These are phyloP conservation scores for Fopius arisanus DNA, from an alignment of 1,140 invertebrate genomes.

Conservation along the genomic window DNA sequence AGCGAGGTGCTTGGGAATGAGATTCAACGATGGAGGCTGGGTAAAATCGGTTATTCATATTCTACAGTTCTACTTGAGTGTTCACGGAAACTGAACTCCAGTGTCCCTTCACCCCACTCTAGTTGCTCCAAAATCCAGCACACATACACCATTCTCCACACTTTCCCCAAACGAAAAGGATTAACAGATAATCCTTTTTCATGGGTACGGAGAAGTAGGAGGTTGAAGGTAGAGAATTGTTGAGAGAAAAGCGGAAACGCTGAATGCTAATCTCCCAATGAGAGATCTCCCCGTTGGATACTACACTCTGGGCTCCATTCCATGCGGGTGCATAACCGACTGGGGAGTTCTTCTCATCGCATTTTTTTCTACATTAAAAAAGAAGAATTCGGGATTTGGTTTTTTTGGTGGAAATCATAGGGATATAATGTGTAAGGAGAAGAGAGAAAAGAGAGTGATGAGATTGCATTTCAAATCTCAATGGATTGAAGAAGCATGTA, in stretches of 20 bases:
- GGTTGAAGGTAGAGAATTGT: constrained; percentile 50
- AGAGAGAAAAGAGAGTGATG: not conserved
- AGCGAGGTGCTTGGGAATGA: constrained; percentile 28
- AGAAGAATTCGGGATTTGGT: not conserved
- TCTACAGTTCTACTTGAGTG: constrained; percentile 12
- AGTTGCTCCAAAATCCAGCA: constrained; percentile 37
- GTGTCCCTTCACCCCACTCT: constrained; percentile 22
- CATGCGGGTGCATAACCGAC: constrained; percentile 11
- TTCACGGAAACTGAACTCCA: constrained; percentile 1
- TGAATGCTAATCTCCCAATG: constrained; percentile 65
- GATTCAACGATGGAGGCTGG: constrained; percentile 30
- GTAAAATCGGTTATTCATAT: constrained; percentile 46
- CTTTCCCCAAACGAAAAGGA: constrained; percentile 37
- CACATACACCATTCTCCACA: constrained; percentile 36
- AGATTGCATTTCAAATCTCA: constrained; percentile 12
- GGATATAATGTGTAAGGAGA: not conserved
- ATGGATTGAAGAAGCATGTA: not conserved
- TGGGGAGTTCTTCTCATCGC: constrained; percentile 8
- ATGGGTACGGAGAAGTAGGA: constrained; percentile 31
- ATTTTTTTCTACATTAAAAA: not conserved
- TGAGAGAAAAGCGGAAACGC: constrained; percentile 64
- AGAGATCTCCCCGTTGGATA: constrained; percentile 53
- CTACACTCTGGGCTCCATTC: constrained; percentile 14
- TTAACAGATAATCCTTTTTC: constrained; percentile 63
- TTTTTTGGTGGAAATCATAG: not conserved